Conservation (phyloP, 2,113 vertebrate species). For the Sminthopsis crassicaudata region DNA sequence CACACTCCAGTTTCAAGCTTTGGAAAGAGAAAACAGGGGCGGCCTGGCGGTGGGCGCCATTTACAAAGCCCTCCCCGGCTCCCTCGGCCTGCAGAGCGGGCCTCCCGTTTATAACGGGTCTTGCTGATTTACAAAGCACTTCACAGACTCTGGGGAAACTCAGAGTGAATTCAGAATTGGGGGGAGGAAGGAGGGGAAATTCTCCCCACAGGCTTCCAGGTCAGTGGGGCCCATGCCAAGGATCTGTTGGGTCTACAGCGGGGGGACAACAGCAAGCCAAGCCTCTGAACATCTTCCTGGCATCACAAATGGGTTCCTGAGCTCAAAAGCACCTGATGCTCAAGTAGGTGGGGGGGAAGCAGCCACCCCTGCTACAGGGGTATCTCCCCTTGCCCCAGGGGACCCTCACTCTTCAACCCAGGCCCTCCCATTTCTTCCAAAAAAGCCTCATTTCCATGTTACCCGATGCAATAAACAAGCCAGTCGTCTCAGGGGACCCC, state of each 20-base stretch:
- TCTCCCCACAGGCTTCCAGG: not conserved
- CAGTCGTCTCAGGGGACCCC: not conserved
- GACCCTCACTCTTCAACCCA: not conserved
- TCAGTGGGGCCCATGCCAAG: not conserved
- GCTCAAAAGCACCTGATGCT: slow-evolving; percentile 1
- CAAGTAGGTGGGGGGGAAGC: not conserved
- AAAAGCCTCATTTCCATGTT: slow-evolving; percentile 3
- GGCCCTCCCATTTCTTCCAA: not conserved
- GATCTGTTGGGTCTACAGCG: not conserved
- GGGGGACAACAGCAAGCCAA: not conserved
- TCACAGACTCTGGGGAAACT: not conserved
- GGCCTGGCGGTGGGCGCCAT: not conserved
- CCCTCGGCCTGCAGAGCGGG: not conserved
- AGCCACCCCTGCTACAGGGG: not conserved
- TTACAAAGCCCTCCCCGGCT: not conserved
- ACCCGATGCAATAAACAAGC: not conserved
- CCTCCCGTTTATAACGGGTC: not conserved
- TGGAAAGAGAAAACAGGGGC: slow-evolving; percentile 56
- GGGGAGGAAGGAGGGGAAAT: not conserved
- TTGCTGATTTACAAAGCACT: not conserved
- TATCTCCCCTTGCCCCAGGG: not conserved
- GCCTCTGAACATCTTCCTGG: not conserved
- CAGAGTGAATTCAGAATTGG: not conserved
- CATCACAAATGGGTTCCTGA: not conserved
- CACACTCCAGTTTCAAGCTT: slow-evolving; percentile 98